Percentiles rank a stretch among this genome's conserved stretches.
These are phyloP conservation scores for Drosophila quinaria DNA, from an alignment of 2,888 invertebrate species.

Conservation along the genomic window DNA sequence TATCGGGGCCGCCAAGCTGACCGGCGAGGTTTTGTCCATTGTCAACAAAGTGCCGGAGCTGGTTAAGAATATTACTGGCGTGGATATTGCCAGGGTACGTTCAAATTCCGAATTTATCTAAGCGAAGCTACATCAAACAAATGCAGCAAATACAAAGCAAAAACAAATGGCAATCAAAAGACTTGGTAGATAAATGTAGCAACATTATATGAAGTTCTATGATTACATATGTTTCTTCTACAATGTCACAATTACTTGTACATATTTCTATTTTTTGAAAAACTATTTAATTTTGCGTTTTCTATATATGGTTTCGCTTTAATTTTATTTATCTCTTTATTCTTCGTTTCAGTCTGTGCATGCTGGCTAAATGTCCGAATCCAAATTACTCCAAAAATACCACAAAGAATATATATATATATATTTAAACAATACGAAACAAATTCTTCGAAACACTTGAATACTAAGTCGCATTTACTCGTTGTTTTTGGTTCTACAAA, in stretches of 20 bases:
- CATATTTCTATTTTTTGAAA: slow-evolving; percentile 35
- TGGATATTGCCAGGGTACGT: slow-evolving; percentile 95
- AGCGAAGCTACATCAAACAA: slow-evolving; percentile 33
- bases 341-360: slow-evolving; percentile 86
- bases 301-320: slow-evolving; percentile 54
- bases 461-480: slow-evolving; percentile 61
- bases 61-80: slow-evolving; percentile 96
- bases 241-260: slow-evolving; percentile 40
- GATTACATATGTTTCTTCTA: slow-evolving; percentile 46
- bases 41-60: slow-evolving; percentile 96
- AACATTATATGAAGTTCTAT: slow-evolving; percentile 51
- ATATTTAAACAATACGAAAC: slow-evolving; percentile 36
- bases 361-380: slow-evolving; percentile 84
- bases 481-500: slow-evolving; percentile 51
- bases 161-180: slow-evolving; percentile 83
- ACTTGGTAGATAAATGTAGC: slow-evolving; percentile 77
- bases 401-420: slow-evolving; percentile 27
- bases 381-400: slow-evolving; percentile 50
- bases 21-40: slow-evolving; percentile 97
- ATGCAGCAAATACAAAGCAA: slow-evolving; percentile 27
- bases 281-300: slow-evolving; percentile 37
- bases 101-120: slow-evolving; percentile 86
- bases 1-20: slow-evolving; percentile 97
- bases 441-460: slow-evolving; percentile 48
- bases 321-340: slow-evolving; percentile 76